Conservation (phyloP, 2,113 vertebrate genomes). For the Raja brachyura region DNA sequence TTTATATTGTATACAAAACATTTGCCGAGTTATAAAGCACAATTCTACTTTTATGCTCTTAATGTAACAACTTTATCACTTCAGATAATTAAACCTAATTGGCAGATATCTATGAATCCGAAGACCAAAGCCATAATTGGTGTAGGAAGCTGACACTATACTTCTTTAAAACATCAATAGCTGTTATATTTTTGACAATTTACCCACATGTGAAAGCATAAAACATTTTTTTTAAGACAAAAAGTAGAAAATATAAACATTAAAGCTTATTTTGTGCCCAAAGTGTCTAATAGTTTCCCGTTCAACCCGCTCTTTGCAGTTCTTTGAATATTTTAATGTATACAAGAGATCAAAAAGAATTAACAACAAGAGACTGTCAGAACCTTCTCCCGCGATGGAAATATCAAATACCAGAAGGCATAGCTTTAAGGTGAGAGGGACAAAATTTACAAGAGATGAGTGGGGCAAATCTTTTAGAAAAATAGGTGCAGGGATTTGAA, state of each 20-base stretch:
- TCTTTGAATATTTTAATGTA: not conserved
- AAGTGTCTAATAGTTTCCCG: not conserved
- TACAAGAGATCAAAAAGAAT: not conserved
- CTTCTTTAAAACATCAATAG: not conserved
- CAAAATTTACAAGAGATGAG: too few relatives aligned
- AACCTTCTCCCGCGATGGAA: too few relatives aligned
- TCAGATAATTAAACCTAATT: not conserved
- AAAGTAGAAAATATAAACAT: not conserved
- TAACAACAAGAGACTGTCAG: not conserved
- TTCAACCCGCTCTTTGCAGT: not conserved
- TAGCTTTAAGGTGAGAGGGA: too few relatives aligned
- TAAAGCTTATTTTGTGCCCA: not conserved
- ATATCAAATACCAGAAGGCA: too few relatives aligned
- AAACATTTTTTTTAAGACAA: too few relatives aligned
- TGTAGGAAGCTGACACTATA: not conserved
- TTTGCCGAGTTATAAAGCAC: not conserved
- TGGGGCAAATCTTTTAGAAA: too few relatives aligned
- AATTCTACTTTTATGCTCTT: not conserved
- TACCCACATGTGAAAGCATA: not conserved
- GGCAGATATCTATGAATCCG: not conserved
- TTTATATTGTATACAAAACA: not conserved
- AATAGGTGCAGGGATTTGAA: too few relatives aligned
- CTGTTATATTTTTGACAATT: not conserved
- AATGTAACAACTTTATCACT: not conserved
- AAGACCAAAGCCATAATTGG: not conserved